Conservation (phyloP, 1,140 invertebrate species). For the Atopsyche davidsoni region DNA sequence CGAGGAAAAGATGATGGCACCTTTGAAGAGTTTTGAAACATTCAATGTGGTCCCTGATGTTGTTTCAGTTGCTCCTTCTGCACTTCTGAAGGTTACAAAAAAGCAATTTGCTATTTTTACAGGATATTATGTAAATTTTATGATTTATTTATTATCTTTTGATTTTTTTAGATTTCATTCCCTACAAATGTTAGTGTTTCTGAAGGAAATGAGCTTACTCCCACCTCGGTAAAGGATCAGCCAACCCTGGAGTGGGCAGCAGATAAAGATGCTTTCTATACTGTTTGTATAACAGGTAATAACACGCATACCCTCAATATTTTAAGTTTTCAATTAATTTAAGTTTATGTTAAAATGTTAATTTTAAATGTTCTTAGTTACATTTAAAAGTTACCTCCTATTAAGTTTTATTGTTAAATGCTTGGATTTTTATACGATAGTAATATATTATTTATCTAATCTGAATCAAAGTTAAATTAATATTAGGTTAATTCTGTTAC, state of each 20-base stretch:
- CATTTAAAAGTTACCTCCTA: too few relatives aligned
- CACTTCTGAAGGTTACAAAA: slow-evolving; percentile 28
- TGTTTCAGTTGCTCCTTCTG: slow-evolving; percentile 35
- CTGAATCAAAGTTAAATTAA: too few relatives aligned
- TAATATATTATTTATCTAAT: too few relatives aligned
- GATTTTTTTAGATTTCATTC: slow-evolving; percentile 49
- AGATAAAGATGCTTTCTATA: slow-evolving; percentile 59
- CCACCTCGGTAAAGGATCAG: slow-evolving; percentile 61
- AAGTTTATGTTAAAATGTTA: too few relatives aligned
- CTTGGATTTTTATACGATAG: too few relatives aligned
- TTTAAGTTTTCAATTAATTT: too few relatives aligned
- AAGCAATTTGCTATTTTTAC: neutral
- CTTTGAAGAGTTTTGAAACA: slow-evolving; percentile 36
- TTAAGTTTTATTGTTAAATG: too few relatives aligned
- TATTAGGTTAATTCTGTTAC: too few relatives aligned
- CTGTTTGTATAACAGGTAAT: slow-evolving; percentile 58
- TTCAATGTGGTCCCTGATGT: slow-evolving; percentile 42
- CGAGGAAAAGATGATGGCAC: neutral
- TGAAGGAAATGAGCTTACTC: slow-evolving; percentile 62
- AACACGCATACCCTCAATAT: too few relatives aligned
- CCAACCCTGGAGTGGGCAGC: slow-evolving; percentile 60
- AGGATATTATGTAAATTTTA: slow-evolving; percentile 14
- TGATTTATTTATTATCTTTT: neutral
- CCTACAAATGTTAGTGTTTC: slow-evolving; percentile 51
- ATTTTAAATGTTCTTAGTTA: too few relatives aligned